Evolutionary conservation across 1,140 invertebrate genomes (phyloP).

Genomic region (Papilio polytes): DNA sequence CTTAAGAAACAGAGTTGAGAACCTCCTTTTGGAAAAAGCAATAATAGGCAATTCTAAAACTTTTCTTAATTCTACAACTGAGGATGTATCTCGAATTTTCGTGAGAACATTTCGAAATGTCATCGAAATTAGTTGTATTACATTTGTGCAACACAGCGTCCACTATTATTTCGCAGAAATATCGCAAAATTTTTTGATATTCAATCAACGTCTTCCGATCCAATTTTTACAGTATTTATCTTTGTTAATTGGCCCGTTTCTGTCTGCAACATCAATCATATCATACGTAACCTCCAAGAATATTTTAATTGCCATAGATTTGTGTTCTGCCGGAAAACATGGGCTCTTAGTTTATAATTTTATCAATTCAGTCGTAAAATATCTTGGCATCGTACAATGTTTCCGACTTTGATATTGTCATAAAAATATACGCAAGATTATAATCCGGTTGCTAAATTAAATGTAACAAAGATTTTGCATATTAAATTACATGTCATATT

Average conservation of each 20-base stretch:
- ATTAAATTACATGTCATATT: not conserved
- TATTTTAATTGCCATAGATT: constrained; percentile 34
- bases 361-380: constrained; percentile 30
- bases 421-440: not conserved
- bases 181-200: not conserved
- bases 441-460: not conserved
- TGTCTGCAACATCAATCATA: constrained; percentile 35
- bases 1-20: no score
- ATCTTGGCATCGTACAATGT: constrained; percentile 25
- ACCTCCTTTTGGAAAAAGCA: no score
- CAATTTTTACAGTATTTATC: not conserved
- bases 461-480: not conserved
- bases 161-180: not conserved
- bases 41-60: no score
- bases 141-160: no score
- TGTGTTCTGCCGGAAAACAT: constrained; percentile 30
- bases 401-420: constrained; percentile 11
- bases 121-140: no score
- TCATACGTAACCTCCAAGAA: not conserved
- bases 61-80: no score
- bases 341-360: constrained; percentile 20
- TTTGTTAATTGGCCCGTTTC: constrained; percentile 4
- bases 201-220: constrained; percentile 15
- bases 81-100: no score
- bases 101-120: no score